Conservation (phyloP, 1,140 invertebrate genomes). For the Drosophila setifemur region DNA sequence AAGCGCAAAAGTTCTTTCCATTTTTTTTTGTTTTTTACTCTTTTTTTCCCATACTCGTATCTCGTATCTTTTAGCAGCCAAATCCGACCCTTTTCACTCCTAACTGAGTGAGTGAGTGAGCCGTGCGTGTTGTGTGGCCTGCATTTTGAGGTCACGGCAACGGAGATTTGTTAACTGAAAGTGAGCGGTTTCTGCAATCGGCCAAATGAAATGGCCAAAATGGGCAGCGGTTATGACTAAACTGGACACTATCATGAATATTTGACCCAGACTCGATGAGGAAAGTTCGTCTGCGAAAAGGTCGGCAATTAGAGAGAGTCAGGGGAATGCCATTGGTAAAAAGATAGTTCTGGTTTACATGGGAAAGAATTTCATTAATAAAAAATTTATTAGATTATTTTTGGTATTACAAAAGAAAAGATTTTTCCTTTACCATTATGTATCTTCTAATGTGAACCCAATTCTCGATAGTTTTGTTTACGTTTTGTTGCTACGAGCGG, state of each 20-base stretch:
- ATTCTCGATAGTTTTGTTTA: background rate
- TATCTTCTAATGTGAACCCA: background rate
- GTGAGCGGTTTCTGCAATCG: constrained; percentile 48
- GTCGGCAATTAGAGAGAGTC: constrained; percentile 34
- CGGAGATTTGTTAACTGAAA: constrained; percentile 53
- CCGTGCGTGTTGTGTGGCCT: constrained; percentile 62
- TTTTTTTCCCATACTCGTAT: constrained; percentile 18
- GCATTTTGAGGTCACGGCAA: constrained; percentile 42
- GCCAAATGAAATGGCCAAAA: constrained; percentile 49
- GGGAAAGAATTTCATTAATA: constrained; percentile 19
- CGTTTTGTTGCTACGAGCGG: background rate
- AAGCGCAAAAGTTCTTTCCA: constrained; percentile 72
- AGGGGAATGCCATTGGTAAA: background rate
- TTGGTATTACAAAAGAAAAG: background rate
- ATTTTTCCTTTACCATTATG: background rate
- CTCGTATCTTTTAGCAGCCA: no score
- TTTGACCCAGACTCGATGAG: constrained; percentile 7
- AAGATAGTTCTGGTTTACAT: background rate
- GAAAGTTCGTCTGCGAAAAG: constrained; percentile 28
- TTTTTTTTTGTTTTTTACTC: constrained; percentile 10
- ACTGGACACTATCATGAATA: no score
- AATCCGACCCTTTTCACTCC: background rate
- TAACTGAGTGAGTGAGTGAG: no score
- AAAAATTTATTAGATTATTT: background rate
- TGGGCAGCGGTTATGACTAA: background rate